Evolutionary conservation across 2,888 invertebrate genomes (phyloP).

Genomic region (Pollenia griseotomentosa): DNA sequence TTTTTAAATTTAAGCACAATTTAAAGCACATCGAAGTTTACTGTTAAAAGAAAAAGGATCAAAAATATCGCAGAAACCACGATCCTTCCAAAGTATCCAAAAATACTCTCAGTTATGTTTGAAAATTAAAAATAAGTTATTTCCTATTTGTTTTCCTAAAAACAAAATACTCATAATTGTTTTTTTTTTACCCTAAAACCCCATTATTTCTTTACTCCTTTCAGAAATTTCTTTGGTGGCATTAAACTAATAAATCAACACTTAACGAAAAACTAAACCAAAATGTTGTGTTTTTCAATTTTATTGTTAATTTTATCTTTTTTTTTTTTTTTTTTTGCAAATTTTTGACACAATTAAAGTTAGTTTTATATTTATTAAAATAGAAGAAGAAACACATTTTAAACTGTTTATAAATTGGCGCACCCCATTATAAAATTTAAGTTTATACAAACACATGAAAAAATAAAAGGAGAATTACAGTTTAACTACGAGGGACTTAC

Average conservation of each 20-base stretch:
- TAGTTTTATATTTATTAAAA: neutral
- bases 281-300: neutral
- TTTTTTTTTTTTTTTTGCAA: slow-evolving; percentile 20
- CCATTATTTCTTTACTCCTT: neutral
- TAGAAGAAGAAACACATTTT: slow-evolving; percentile 5
- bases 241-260: slow-evolving; percentile 26
- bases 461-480: neutral
- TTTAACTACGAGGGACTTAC: neutral
- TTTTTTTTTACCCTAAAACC: neutral
- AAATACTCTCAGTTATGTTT: no score
- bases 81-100: no score
- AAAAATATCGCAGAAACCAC: no score
- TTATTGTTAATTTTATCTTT: slow-evolving; percentile 7
- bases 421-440: slow-evolving; percentile 39
- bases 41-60: no score
- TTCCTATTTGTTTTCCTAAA: neutral
- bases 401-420: slow-evolving; percentile 43
- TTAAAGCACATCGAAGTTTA: no score
- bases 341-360: slow-evolving; percentile 63
- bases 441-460: neutral
- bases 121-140: no score
- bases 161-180: neutral
- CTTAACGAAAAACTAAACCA: neutral
- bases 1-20: no score
- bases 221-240: neutral